Evolutionary conservation across 2,888 invertebrate genomes (phyloP), one percentile per base, ranked within the genome.

Genomic region (Cheilosia urbana): DNA sequence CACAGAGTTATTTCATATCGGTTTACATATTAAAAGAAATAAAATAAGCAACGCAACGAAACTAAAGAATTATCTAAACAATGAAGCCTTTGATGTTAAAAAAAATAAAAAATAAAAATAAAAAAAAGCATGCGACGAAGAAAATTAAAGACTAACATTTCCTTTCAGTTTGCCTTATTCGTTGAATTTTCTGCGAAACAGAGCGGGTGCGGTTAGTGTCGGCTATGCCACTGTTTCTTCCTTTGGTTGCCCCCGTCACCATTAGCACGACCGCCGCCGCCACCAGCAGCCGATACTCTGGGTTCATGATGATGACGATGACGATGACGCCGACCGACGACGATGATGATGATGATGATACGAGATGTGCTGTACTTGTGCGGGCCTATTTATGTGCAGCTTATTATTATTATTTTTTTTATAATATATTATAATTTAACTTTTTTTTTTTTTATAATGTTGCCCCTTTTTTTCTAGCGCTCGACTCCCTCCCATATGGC

Each of bases 51-150:
- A 37, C 34, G 49, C 47, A 55, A 58, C 40, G 49, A 58, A 75
- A 75, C 75, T 75, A 75, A 75, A 49, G 75, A 75, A 75, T 66
- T 75, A 58, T 76, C 58, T 66, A 66, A 76, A 76, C 75, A 76
- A 66, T 51, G 75, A 76, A 76, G 66, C 66, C 66, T 76, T 76
- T 76, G 75, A 76, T 76, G 75, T 76, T 76, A 49, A 3, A 17
- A 45, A 55, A 55, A 55, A 63, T 45, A 65, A 55, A 55, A 45
- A 49, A 51, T 11, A 42, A 21, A 55, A 65, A 42, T 42, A 27
- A 68, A 13, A 19, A 55, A 42, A 27, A 45, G 30, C 27, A 49
- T 55, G 24, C 63, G 40, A 65, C 11, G 63, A 76, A 58, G 66
- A 76, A 66, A 51, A 51, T 58, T 76, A 40, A 58, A 76, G 49